Evolutionary conservation across 1,140 invertebrate genomes (phyloP), one percentile per base, ranked within the genome.

Genomic region (Anoplophora glabripennis): DNA sequence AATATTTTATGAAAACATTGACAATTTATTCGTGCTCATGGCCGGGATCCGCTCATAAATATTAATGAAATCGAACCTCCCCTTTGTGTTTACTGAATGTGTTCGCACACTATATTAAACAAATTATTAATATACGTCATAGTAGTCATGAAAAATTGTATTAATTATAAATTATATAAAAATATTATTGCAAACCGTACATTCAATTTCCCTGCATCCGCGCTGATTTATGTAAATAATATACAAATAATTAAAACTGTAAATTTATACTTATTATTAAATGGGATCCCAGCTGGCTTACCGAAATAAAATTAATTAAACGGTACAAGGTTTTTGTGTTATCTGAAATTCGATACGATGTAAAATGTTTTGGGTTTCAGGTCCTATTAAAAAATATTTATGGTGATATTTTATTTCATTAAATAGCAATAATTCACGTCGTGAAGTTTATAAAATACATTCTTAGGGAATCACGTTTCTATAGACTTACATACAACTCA

Each of bases 1-100:
- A 70, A 70, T 70, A 70, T 70, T 70, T 70, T 70, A 68, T 68
- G 68, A 70, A 70, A 70, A 68, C 68, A 70, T 66, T 66, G 66
- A 70, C 66, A 70, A 70, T 70, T 68, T 70, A 70, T 70, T 70
- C 68, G 64, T 57, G 68, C 68, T 70, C 68, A 70, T 65, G 68
- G 54, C 62, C 60, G 57, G 59, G 66, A 63, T 58, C 58, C 65
- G 64, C 68, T 70, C 68, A 70, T 70, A 70, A 70, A 70, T 70
- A 70, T 70, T 70, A 70, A 70, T 70, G 66, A 64, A 63, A 66
- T 62, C 57, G 60, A 68, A 66, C 47, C 61, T 66, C 64, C 68
- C 68, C 64, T 66, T 59, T 64, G 61, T 66, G 64, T 68, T 68
- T 65, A 61, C 64, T 49, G 61, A 59, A 66, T 67, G 64, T 68